phyloP scores from a whole-genome alignment of 2,888 invertebrate genomes.

The Dryocosmus kuriphilus region DNA sequence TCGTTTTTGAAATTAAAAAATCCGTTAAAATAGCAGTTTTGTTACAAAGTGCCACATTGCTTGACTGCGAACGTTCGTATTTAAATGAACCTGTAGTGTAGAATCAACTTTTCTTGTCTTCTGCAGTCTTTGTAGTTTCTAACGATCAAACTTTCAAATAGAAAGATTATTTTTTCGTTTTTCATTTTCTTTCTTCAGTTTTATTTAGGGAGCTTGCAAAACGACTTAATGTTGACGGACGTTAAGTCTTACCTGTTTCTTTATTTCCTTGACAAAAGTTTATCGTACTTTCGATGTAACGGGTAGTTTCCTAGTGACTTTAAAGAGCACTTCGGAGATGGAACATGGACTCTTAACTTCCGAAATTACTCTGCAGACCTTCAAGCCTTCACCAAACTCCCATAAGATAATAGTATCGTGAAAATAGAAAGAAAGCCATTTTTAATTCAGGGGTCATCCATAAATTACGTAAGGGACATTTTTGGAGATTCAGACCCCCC shows the following conservation, averaged over 20 bases:
- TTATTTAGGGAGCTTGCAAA: neutral
- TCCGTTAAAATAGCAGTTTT: no score
- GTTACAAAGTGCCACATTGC: no score
- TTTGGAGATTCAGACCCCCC: no score
- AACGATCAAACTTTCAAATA: neutral
- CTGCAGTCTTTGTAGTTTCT: neutral
- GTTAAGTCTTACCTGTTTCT: neutral
- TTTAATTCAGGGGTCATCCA: no score
- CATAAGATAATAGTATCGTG: neutral
- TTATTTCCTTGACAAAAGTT: constrained; percentile 26
- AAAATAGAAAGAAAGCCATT: neutral
- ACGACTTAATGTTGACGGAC: neutral
- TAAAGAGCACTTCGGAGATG: constrained; percentile 35
- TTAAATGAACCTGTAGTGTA: neutral
- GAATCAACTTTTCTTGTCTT: neutral
- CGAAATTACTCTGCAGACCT: constrained; percentile 11
- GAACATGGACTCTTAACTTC: constrained; percentile 19
- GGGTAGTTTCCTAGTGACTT: constrained; percentile 24
- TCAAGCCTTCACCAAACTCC: neutral
- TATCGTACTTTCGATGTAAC: constrained; percentile 4
- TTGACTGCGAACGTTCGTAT: neutral
- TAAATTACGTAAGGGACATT: no score
- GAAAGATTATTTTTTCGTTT: neutral
- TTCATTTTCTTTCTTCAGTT: neutral
- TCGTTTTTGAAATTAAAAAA: no score